phyloP scores from a whole-genome alignment of 2,888 invertebrate genomes.

The Phytoseiulus persimilis region DNA sequence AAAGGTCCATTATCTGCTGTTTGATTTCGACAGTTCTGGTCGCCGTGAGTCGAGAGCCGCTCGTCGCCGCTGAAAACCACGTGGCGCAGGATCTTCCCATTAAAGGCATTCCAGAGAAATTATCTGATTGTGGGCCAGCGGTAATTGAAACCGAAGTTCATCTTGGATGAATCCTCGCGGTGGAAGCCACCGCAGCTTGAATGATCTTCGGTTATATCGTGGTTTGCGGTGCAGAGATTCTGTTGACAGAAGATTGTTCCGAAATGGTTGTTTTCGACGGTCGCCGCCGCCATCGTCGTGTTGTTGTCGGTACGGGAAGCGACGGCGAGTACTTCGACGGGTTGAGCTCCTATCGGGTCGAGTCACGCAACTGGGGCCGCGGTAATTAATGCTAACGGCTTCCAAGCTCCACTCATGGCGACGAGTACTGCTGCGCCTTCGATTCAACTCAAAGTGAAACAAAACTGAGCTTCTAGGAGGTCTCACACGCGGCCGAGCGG shows the following conservation, averaged over 20 bases:
- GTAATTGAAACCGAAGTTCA: background rate
- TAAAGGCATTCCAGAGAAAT: background rate
- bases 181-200: background rate
- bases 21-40: background rate
- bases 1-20: background rate
- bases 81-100: background rate
- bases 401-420: background rate
- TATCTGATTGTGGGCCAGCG: background rate
- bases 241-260: background rate
- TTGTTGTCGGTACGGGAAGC: background rate
- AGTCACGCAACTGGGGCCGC: slow-evolving; percentile 5
- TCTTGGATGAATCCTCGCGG: background rate
- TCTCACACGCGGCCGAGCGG: too few species aligned
- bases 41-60: background rate
- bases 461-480: background rate
- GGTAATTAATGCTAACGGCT: background rate
- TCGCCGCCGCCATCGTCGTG: background rate
- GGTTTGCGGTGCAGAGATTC: background rate
- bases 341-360: background rate
- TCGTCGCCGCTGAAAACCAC: background rate
- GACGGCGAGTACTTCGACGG: background rate
- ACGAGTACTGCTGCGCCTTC: background rate
- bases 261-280: background rate
- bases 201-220: background rate
- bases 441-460: background rate